Percentiles rank a stretch among this genome's conserved stretches.
Evolutionary conservation across 2,797 vertebrate genomes (phyloP).

Genomic region (Takifugu rubripes): DNA sequence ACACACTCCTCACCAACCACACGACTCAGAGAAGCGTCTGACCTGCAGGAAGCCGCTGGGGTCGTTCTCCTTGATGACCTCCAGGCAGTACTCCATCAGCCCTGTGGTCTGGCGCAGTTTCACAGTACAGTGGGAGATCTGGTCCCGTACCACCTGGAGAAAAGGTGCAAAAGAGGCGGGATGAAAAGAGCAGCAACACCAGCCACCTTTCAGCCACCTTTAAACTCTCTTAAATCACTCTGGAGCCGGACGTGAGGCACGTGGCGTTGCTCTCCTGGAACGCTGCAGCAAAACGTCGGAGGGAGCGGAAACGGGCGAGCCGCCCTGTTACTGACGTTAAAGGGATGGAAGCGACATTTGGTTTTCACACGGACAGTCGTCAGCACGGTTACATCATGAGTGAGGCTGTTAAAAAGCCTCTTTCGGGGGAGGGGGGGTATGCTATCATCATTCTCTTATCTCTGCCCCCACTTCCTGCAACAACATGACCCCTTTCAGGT

Average conservation of each 20-base stretch:
- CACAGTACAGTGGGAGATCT: slow-evolving; percentile 97
- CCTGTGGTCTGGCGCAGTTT: slow-evolving; percentile 98
- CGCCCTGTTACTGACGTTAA: slow-evolving; percentile 32
- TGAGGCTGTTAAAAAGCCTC: background rate
- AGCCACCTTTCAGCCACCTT: no score
- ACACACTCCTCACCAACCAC: no score
- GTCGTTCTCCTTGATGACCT: slow-evolving; percentile 99
- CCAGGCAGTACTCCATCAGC: slow-evolving; percentile 97
- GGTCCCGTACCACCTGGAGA: slow-evolving; percentile 91
- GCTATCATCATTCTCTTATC: no score
- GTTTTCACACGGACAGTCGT: slow-evolving; percentile 29
- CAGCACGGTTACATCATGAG: slow-evolving; percentile 13
- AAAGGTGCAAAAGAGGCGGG: background rate
- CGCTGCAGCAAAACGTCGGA: slow-evolving; percentile 6
- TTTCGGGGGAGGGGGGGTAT: background rate
- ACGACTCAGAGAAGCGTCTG: background rate
- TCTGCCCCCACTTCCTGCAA: no score
- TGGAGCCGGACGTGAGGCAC: slow-evolving; percentile 21
- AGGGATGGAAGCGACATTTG: slow-evolving; percentile 31
- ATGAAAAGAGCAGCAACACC: background rate
- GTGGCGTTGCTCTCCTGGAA: slow-evolving; percentile 18
- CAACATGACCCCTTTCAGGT: background rate
- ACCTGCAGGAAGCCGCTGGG: slow-evolving; percentile 99
- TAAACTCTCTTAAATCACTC: background rate
- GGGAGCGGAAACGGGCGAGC: slow-evolving; percentile 24